Base-by-base conservation (phyloP, 2,797 vertebrate genomes). In the Furcifer pardalis region DNA sequence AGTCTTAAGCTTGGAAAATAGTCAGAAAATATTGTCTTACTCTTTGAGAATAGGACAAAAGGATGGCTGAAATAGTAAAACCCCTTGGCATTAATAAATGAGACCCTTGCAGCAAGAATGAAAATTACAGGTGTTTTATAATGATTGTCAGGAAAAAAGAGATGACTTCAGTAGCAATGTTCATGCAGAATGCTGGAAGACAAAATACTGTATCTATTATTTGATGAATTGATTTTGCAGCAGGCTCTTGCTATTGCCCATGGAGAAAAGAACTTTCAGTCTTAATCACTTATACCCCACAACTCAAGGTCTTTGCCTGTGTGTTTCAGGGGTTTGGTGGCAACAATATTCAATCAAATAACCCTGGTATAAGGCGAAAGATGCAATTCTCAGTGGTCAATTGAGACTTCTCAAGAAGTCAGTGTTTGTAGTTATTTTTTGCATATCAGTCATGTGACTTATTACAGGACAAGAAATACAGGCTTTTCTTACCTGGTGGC, bases 51-150 rank as follows among this genome's bases (percentile, higher is more conserved):
- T 13, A 71, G 78, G 56, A 37, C 40, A 72, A 69, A 7, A 72
- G 40, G 37, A 77, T 60, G 40, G 42, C 46, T 62, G 65, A 84
- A 77, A 69, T 32, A 60, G 35, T 37, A 52, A 79, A 77, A 84
- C 5, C n/a, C 4, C 9, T 49, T 72, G 56, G 17, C n/a, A 32
- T 2, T 46, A 27, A 71, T 84, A 69, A 15, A 30, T 78, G 25
- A 25, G 59, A 62, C 62, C 56, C 42, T 30, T 32, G 35, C 30
- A 59, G 27, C 32, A 21, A 69, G 32, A 3, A 42, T 69, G 63
- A 83, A 77, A 59, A 46, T 71, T 78, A n/a, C n/a, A 71, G 75
- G 15, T 78, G 40, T 56, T 69, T 77, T 15, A 42, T 60, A 56
- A 69, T 21, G 77, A 32, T 71, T 77, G 35, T 77, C 9, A 77